Base-by-base conservation (phyloP, 2,888 invertebrate genomes). In the Lymantria monacha region DNA sequence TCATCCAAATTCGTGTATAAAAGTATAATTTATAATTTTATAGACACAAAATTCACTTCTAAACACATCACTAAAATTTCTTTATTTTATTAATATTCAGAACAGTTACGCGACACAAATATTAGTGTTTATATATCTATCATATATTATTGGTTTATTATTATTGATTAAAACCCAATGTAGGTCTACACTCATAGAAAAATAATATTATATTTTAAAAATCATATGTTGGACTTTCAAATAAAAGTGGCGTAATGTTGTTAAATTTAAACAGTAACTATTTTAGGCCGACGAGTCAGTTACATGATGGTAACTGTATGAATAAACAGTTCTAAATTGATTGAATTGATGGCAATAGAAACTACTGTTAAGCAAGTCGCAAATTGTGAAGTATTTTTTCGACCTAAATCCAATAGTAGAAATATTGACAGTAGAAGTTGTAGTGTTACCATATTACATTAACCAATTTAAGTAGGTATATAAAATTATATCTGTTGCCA, bases 241-340 rank as follows among this genome's bases (percentile, higher is more conserved):
- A 30, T 48, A 42, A n/a, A 15, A 15, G 41, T 42, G 37, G 48
- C 30, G 47, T 52, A 30, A 57, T 61, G 44, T 52, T 55, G 63
- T 55, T 59, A 53, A 58, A 33, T 56, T 57, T 51, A 51, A 51
- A 49, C 44, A 42, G 37, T 47, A 33, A 65, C 53, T 66, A 58
- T 69, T 67, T 61, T 62, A 70, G 65, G 67, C 65, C 66, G 59
- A 62, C 51, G 59, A 66, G 63, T 73, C 66, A 66, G 71, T 81
- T 74, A 79, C 76, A 77, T 79, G 74, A 76, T 78, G 67, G 46
- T 72, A 71, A 76, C 76, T 75, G 59, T 63, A 52, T 55, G 55
- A 64, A 59, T 72, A 70, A 68, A 74, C 68, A 71, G 64, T 69
- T 70, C 66, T 53, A 57, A 70, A 68, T 67, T 70, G 62, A 69